Conservation (phyloP, 2,113 vertebrate species). For the Protobothrops flavoviridis region DNA sequence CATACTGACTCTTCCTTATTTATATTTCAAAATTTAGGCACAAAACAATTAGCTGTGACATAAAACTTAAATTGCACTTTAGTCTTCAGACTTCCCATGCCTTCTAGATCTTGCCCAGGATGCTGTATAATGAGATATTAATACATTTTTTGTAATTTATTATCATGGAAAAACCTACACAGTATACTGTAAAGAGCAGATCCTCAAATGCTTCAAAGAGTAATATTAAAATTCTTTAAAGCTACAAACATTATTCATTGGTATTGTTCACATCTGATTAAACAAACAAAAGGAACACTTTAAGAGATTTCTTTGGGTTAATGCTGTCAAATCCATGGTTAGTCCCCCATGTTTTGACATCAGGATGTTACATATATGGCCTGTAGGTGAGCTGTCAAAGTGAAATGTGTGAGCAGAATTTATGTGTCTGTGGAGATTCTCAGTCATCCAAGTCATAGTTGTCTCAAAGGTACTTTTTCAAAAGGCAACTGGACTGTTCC, state of each 20-base stretch:
- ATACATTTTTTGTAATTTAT: neutral
- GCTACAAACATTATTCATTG: neutral
- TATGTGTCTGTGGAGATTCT: no score
- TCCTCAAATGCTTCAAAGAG: neutral
- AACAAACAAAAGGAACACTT: neutral
- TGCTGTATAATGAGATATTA: neutral
- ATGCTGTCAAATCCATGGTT: neutral
- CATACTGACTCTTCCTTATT: neutral
- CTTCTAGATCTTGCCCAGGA: neutral
- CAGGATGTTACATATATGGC: neutral
- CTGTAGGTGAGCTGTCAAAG: neutral
- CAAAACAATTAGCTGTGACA: neutral
- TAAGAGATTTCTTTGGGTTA: neutral
- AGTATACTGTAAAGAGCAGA: neutral
- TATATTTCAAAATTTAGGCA: neutral
- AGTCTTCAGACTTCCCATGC: neutral
- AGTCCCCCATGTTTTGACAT: neutral
- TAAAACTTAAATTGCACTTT: neutral
- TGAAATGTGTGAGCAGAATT: neutral
- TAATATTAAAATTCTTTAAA: neutral
- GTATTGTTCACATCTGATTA: neutral
- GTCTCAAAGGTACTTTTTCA: no score
- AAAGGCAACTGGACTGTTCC: no score
- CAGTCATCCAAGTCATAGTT: no score
- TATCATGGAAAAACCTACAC: neutral